phyloP scores from a whole-genome alignment of 2,888 invertebrate genomes.

The Acrocyrtus sp. region DNA sequence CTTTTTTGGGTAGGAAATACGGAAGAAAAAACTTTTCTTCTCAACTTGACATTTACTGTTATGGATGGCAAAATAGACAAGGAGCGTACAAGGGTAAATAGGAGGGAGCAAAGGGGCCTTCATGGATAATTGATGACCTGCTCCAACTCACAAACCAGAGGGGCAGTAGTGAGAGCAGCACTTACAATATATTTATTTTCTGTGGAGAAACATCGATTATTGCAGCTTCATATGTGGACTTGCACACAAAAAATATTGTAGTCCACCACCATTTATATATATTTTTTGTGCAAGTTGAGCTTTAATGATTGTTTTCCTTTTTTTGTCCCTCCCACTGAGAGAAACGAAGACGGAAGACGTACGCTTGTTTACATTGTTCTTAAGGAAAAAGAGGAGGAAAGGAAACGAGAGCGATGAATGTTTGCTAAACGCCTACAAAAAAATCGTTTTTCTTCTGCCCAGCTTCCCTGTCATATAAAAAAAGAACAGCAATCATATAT shows the following conservation, averaged over 20 bases:
- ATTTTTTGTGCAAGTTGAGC: constrained; percentile 14
- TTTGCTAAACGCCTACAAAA: constrained; percentile 37
- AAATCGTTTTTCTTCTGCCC: constrained; percentile 24
- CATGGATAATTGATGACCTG: constrained; percentile 46
- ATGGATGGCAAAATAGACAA: constrained; percentile 41
- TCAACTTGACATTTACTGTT: constrained; percentile 46
- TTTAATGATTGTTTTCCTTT: constrained; percentile 27
- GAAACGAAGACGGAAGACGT: constrained; percentile 2
- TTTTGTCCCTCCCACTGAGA: constrained; percentile 11
- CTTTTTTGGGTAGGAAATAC: background rate
- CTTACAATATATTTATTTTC: no score
- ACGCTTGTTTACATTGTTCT: no score
- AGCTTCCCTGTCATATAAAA: constrained; percentile 27
- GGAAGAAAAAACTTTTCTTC: constrained; percentile 17
- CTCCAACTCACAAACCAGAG: no score
- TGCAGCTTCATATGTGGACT: constrained; percentile 4
- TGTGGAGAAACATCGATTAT: no score
- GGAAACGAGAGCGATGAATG: no score
- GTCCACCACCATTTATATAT: constrained; percentile 37
- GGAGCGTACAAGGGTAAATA: constrained; percentile 29
- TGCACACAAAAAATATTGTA: background rate
- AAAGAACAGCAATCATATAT: constrained; percentile 7
- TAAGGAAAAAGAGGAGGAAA: no score
- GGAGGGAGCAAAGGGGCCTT: constrained; percentile 32
- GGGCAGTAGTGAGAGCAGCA: no score